Conservation (phyloP, 2,888 invertebrate species). For the Chesias legatella region DNA sequence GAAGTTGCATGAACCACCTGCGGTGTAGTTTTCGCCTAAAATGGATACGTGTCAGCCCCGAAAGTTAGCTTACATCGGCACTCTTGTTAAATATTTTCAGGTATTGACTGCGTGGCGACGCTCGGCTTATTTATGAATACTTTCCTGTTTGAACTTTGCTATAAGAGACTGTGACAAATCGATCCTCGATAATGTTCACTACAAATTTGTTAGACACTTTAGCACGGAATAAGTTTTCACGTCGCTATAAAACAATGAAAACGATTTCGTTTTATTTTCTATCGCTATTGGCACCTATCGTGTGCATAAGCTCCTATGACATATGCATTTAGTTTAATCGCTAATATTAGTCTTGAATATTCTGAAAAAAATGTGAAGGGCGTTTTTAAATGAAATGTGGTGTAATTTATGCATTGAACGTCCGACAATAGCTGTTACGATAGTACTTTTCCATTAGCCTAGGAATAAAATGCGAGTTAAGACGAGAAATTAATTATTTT, state of each 20-base stretch:
- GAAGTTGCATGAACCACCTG: slow-evolving; percentile 21
- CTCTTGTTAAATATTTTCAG: slow-evolving; percentile 60
- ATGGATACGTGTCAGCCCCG: slow-evolving; percentile 11
- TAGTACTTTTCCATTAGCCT: background rate
- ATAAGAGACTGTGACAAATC: slow-evolving; percentile 50
- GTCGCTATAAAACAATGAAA: too few species aligned
- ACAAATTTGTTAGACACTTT: slow-evolving; percentile 45
- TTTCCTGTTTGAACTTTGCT: slow-evolving; percentile 52
- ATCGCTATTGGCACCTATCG: slow-evolving; percentile 12
- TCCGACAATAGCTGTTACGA: background rate
- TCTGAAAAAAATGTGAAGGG: background rate
- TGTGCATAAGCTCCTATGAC: slow-evolving; percentile 17
- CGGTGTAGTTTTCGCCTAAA: slow-evolving; percentile 21
- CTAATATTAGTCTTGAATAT: slow-evolving; percentile 1
- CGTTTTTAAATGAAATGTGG: too few species aligned
- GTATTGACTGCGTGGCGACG: slow-evolving; percentile 50
- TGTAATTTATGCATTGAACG: slow-evolving; percentile 15
- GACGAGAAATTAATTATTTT: slow-evolving; percentile 5
- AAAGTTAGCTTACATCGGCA: slow-evolving; percentile 29
- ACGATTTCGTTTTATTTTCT: slow-evolving; percentile 21
- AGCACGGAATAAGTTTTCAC: slow-evolving; percentile 45
- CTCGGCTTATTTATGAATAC: slow-evolving; percentile 51
- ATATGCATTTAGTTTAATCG: slow-evolving; percentile 15
- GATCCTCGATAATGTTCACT: slow-evolving; percentile 44
- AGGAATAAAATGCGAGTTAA: background rate